These are phyloP conservation scores for Pionites leucogaster DNA, from an alignment of 2,113 vertebrate genomes.

Conservation along the genomic window DNA sequence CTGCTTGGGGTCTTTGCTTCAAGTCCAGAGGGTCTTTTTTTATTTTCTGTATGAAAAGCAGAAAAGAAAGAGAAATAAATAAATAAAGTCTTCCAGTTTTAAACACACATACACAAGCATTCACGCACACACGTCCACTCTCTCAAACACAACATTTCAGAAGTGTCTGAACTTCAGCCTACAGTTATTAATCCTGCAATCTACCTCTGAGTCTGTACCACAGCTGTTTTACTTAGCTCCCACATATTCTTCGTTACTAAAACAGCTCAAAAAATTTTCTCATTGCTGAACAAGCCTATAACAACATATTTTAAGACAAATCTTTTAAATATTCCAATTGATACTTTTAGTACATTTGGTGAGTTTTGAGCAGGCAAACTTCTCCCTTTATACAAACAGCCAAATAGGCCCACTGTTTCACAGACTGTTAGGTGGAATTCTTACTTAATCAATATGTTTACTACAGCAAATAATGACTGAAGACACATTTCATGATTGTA, in stretches of 20 bases:
- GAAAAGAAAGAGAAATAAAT: conserved; percentile 60
- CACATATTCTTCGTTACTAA: background rate
- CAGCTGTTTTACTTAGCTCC: background rate
- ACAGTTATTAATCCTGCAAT: conserved; percentile 46
- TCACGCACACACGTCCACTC: background rate
- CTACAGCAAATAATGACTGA: background rate
- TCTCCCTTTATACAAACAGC: background rate
- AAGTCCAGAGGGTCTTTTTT: conserved; percentile 59
- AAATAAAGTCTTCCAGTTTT: conserved; percentile 50
- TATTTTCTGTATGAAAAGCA: conserved; percentile 48
- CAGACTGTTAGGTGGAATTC: background rate
- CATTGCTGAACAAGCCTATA: background rate
- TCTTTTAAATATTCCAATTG: background rate
- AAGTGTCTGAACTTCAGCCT: conserved; percentile 45
- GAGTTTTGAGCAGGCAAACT: background rate
- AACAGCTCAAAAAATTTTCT: background rate
- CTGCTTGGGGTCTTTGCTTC: conserved; percentile 62
- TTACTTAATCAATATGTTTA: background rate
- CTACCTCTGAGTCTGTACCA: background rate
- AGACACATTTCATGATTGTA: background rate
- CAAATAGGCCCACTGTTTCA: background rate
- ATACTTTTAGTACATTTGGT: background rate
- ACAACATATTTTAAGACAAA: background rate
- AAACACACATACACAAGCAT: background rate
- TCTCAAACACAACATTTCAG: conserved; percentile 5